phyloP scores from a whole-genome alignment of 2,113 vertebrate genomes.

The Calonectris borealis region DNA sequence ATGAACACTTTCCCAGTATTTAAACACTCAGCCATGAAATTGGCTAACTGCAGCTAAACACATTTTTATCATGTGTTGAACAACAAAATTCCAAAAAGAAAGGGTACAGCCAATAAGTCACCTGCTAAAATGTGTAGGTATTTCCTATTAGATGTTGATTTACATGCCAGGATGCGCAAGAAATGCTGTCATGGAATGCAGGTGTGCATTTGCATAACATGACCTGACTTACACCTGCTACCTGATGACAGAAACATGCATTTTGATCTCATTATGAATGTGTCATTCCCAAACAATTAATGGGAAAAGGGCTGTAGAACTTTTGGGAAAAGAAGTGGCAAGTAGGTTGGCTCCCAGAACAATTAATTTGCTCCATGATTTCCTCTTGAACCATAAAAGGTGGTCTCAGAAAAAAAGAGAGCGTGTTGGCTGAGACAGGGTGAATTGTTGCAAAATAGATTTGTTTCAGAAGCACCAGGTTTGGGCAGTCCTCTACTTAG shows the following conservation, averaged over 20 bases:
- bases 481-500: neutral
- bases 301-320: neutral
- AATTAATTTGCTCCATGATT: neutral
- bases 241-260: neutral
- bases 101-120: neutral
- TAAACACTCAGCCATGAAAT: neutral
- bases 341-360: neutral
- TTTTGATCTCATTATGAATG: neutral
- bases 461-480: neutral
- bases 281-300: neutral
- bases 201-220: neutral
- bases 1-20: neutral
- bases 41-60: neutral
- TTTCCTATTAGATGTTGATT: neutral
- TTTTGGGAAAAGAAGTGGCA: neutral
- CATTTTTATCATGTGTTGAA: neutral
- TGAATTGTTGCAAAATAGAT: neutral
- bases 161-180: neutral
- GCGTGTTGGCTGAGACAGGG: neutral
- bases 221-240: neutral
- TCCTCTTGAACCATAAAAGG: neutral
- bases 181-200: neutral
- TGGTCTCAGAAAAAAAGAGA: neutral
- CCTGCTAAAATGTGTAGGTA: neutral
- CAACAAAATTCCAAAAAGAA: neutral